Conservation (phyloP, 2,888 invertebrate species). For the Cantharis rufa region DNA sequence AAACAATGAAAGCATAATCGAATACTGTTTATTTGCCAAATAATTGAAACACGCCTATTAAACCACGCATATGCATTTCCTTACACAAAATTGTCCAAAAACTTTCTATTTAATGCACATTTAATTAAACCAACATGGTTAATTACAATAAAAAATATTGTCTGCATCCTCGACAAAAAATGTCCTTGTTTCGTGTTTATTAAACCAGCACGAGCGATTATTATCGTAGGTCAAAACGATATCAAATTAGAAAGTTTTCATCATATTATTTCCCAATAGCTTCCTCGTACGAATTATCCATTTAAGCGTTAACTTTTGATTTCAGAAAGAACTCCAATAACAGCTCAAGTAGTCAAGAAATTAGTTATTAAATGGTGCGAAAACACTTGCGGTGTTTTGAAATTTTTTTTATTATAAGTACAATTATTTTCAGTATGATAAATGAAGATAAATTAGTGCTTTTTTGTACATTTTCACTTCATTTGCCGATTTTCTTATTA, state of each 20-base stretch:
- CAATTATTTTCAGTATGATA: not conserved
- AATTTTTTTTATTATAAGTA: not conserved
- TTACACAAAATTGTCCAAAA: not conserved
- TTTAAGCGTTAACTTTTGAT: not conserved
- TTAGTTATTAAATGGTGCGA: not conserved
- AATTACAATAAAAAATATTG: not conserved
- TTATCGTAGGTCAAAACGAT: not conserved
- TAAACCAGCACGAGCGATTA: not conserved
- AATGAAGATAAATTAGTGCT: not conserved
- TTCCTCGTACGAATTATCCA: not conserved
- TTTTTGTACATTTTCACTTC: not conserved
- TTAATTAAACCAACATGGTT: not conserved
- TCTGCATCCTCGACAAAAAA: not conserved
- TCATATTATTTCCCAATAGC: not conserved
- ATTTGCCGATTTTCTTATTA: not conserved
- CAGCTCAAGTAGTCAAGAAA: not conserved
- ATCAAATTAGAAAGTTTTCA: not conserved
- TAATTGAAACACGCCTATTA: not conserved
- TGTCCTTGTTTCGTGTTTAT: slow-evolving; percentile 1
- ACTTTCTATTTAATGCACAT: not conserved
- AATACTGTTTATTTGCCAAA: not conserved
- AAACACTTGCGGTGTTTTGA: not conserved
- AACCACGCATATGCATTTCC: not conserved
- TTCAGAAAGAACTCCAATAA: not conserved
- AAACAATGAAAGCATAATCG: not conserved